phyloP scores from a whole-genome alignment of 2,888 invertebrate species.

The Ecdyonurus torrentis region DNA sequence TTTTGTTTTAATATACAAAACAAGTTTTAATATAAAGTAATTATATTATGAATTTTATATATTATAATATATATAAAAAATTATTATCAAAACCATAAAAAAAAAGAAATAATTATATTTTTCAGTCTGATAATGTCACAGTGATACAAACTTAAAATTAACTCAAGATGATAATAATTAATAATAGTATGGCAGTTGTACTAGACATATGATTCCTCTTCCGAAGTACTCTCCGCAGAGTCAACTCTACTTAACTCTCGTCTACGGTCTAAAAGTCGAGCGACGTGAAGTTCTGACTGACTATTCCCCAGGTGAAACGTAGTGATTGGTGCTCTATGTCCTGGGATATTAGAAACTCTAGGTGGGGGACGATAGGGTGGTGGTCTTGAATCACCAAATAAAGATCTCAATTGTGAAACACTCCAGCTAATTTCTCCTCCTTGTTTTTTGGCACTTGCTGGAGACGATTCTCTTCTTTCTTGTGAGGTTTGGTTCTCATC shows the following conservation, averaged over 20 bases:
- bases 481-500: conserved; percentile 1
- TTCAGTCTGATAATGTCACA: background rate
- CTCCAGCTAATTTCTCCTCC: conserved; percentile 21
- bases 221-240: conserved; percentile 14
- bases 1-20: too few relatives aligned
- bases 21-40: background rate
- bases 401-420: conserved; percentile 20
- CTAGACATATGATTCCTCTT: conserved; percentile 24
- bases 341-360: conserved; percentile 15
- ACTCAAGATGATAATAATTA: too few relatives aligned
- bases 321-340: conserved; percentile 21
- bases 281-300: conserved; percentile 18
- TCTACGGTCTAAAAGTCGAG: background rate
- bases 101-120: background rate
- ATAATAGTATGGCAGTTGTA: conserved; percentile 4
- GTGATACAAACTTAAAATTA: too few relatives aligned
- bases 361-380: conserved; percentile 20
- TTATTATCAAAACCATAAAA: background rate
- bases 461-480: background rate
- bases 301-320: conserved; percentile 21
- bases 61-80: background rate
- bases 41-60: background rate
- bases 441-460: conserved; percentile 11
- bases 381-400: conserved; percentile 17
- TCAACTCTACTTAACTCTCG: conserved; percentile 1